Evolutionary conservation across 2,888 invertebrate species (phyloP).

Genomic region (Polydesmus complanatus): DNA sequence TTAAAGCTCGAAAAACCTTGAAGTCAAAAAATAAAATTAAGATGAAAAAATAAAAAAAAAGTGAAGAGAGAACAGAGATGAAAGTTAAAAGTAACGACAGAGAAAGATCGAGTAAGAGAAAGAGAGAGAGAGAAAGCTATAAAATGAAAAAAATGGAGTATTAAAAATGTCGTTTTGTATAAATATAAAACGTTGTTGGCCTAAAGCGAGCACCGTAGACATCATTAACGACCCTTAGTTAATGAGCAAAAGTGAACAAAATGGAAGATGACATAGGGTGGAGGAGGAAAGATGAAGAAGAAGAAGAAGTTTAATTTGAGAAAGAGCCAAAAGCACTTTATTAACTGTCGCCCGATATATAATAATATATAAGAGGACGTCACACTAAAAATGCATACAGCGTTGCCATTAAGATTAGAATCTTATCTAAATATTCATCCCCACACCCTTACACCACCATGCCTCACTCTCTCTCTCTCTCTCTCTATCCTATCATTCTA

Average conservation of each 20-base stretch:
- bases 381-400: background rate
- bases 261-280: background rate
- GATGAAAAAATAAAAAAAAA: background rate
- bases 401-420: background rate
- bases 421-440: background rate
- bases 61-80: too few species aligned
- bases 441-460: too few species aligned
- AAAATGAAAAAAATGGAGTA: too few species aligned
- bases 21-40: background rate
- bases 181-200: too few species aligned
- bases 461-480: background rate
- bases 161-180: too few species aligned
- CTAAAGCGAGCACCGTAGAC: too few species aligned
- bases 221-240: background rate
- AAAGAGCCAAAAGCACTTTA: too few species aligned
- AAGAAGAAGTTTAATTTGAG: background rate
- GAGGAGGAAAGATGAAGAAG: too few species aligned
- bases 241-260: background rate
- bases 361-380: background rate
- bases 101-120: too few species aligned
- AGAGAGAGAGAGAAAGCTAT: too few species aligned
- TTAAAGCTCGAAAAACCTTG: background rate
- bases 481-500: background rate
- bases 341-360: background rate
- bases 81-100: too few species aligned